Evolutionary conservation across 2,888 invertebrate species (phyloP).

Genomic region (Andricus curvator): DNA sequence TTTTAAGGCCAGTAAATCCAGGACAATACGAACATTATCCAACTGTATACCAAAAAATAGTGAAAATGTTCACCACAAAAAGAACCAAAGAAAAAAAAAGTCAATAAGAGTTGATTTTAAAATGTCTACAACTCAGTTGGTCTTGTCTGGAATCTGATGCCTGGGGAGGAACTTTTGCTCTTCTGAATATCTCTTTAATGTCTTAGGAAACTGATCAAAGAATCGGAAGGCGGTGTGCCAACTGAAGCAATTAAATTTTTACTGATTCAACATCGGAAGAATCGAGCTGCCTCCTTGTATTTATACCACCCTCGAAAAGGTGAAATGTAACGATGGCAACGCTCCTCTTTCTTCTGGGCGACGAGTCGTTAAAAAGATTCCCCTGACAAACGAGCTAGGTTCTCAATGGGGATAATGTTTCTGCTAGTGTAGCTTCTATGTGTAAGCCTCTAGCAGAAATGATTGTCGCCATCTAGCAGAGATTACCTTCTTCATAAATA

Average conservation of each 20-base stretch:
- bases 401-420: conserved; percentile 6
- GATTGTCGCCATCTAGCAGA: not conserved
- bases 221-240: conserved; percentile 9
- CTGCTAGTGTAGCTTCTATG: not conserved
- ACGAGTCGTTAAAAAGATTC: conserved; percentile 29
- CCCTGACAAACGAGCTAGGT: conserved; percentile 13
- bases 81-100: not conserved
- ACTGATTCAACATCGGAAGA: conserved; percentile 20
- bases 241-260: conserved; percentile 31
- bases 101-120: not conserved
- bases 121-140: not conserved
- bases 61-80: not conserved
- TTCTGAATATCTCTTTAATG: conserved; percentile 6
- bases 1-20: too few species aligned
- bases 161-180: not conserved
- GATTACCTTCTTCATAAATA: conserved; percentile 24
- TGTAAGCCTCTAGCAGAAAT: not conserved
- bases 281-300: not conserved
- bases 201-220: conserved; percentile 4
- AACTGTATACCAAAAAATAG: not conserved
- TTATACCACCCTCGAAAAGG: not conserved
- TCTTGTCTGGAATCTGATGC: not conserved
- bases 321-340: conserved; percentile 30
- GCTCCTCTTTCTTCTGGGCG: not conserved
- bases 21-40: too few species aligned